Evolutionary conservation across 2,888 invertebrate genomes (phyloP), one percentile per base, ranked within the genome.

Genomic region (Thalpophila matura): DNA sequence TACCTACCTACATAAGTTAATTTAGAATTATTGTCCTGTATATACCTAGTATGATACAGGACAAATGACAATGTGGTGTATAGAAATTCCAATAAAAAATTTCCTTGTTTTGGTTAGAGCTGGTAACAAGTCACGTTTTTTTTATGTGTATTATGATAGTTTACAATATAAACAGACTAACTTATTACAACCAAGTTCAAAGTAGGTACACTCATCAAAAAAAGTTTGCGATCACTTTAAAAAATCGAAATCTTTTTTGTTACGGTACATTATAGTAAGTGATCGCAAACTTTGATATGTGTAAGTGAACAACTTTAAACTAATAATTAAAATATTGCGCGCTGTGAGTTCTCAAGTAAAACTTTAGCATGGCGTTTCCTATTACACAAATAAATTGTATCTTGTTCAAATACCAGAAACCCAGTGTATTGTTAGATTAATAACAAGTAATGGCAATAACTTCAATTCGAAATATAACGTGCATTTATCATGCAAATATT

Each of bases 401-500:
- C 70, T 38, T 60, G 51, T 57, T 49, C 65, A 63, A 76, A 64
- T 57, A 76, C 64, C 53, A 57, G 38, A 56, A 76, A 71, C 40
- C 46, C 35, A 43, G 26, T 58, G 42, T 56, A 73, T 53, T 56
- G 56, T 54, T 49, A 77, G 56, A 73, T 77, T 66, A 60, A 73
- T 67, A 74, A 59, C 75, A 45, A 37, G 69, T 62, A 57, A 61
- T 60, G 46, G 54, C 62, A 61, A 68, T 62, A 78, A 74, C 63
- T 68, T 78, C 46, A 51, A 68, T 60, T 45, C 61, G 53, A 61
- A 70, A 79, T 75, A 70, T 58, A 31, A 68, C 33, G 20, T 57
- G 53, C 74, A 75, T 75, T 75, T 75, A 50, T 79, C 60, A 75
- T 75, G 76, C 56, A 75, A 75, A 75, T 75, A 70, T 62, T 46